A percentile compares a stretch with the other conserved stretches of the same genome.
phyloP scores from a whole-genome alignment of 2,888 invertebrate species.

The Candidula unifasciata region DNA sequence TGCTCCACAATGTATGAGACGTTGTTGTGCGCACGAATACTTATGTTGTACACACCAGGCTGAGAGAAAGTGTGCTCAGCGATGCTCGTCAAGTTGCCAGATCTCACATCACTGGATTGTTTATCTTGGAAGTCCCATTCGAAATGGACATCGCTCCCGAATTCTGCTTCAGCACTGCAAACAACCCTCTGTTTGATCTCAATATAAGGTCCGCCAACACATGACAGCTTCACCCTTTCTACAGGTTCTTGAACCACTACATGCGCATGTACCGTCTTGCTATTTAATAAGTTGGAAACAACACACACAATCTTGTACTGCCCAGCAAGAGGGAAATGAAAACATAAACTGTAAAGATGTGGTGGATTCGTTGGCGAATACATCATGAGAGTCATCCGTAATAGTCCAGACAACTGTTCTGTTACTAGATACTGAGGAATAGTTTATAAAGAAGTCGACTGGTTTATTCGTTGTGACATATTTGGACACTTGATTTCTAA shows the following conservation, averaged over 20 bases:
- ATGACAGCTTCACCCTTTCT: constrained; percentile 55
- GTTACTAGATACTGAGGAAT: constrained; percentile 51
- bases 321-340: constrained; percentile 59
- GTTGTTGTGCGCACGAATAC: constrained; percentile 64
- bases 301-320: constrained; percentile 57
- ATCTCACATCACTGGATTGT: constrained; percentile 27
- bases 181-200: constrained; percentile 55
- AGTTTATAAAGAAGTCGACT: constrained; percentile 49
- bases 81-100: constrained; percentile 45
- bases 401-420: constrained; percentile 58
- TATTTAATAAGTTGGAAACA: constrained; percentile 60
- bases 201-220: constrained; percentile 53
- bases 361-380: constrained; percentile 52
- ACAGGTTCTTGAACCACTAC: constrained; percentile 62
- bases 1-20: constrained; percentile 55
- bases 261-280: constrained; percentile 51
- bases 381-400: constrained; percentile 40
- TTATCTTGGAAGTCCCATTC: constrained; percentile 61
- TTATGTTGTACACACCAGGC: constrained; percentile 64
- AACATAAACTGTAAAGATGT: constrained; percentile 50
- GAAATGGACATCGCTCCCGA: constrained; percentile 67
- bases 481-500: constrained; percentile 48
- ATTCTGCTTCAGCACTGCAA: constrained; percentile 61
- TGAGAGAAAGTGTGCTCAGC: constrained; percentile 54
- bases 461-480: constrained; percentile 46